Evolutionary conservation across 2,113 vertebrate genomes (phyloP), one percentile per base, ranked within the genome.

Genomic region (Oncorhynchus kisutch): DNA sequence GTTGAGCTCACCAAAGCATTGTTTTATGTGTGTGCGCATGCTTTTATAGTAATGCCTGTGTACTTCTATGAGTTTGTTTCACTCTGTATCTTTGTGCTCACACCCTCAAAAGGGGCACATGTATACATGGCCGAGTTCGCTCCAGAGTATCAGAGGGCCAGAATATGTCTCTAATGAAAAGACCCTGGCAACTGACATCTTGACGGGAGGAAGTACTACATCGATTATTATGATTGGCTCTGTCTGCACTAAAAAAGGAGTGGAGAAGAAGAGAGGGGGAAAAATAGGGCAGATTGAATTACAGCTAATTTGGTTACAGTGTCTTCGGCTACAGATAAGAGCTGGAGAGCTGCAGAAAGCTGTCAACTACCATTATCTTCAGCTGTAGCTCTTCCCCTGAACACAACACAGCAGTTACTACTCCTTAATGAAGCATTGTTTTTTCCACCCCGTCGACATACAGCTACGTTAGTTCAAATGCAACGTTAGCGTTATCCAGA

Each of bases 291-390:
- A 69, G 49, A 83, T 79, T 75, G 67, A 70, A 81, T 83, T 86
- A 70, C 77, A 83, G 72, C 66, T 82, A 76, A 85, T 78, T 80
- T 78, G 78, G 75, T 76, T 75, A 70, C 71, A 74, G 78, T 79
- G 76, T 79, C 78, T 72, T 65, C 45, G 72, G 78, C 31, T 60
- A 24, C 29, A 72, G 84, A 83, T 86, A 76, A 77, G 54, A 75
- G 76, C 66, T 49, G 62, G 74, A 54, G 29, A 70, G 71, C 65
- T 70, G 25, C 45, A 1, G 48, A 81, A 22, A 66, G 66, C 31
- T 80, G 81, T 78, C 81, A 77, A 60, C 67, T 75, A 70, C 62
- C 49, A 78, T 84, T 80, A 83, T 75, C 51, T 72, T 70, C 54
- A 66, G 68, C 48, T 25, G 13, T 25, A 71, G 45, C 49, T 25